These are phyloP conservation scores for Lycophotia porphyrea DNA, from an alignment of 2,888 invertebrate genomes.

Conservation along the genomic window DNA sequence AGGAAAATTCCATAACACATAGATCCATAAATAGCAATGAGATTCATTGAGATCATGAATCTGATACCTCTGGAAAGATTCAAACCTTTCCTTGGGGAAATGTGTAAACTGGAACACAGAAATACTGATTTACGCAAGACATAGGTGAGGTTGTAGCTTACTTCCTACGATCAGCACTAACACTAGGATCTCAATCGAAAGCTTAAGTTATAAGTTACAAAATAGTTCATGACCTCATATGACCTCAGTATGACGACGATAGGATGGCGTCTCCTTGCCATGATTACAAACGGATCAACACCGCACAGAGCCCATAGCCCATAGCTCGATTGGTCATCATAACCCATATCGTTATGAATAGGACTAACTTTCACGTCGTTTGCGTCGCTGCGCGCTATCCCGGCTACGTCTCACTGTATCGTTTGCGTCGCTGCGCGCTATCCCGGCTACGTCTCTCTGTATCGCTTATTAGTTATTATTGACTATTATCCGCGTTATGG, in stretches of 20 bases:
- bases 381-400: neutral
- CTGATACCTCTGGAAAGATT: neutral
- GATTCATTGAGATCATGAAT: neutral
- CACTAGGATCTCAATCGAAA: neutral
- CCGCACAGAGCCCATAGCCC: neutral
- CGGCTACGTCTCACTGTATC: conserved; percentile 11
- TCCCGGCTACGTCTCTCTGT: conserved; percentile 12
- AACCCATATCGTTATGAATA: conserved; percentile 18
- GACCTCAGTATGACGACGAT: neutral
- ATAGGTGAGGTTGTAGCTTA: neutral
- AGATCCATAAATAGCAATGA: neutral
- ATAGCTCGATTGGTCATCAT: conserved; percentile 2
- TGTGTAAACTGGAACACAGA: neutral
- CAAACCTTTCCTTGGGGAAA: neutral
- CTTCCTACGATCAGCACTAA: neutral
- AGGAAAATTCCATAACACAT: neutral
- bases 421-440: neutral
- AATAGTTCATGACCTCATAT: neutral
- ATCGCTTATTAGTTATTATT: conserved; percentile 23
- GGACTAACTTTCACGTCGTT: conserved; percentile 14
- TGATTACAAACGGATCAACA: conserved; percentile 8
- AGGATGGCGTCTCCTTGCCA: neutral
- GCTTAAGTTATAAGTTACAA: neutral
- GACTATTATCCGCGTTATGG: conserved; percentile 30
- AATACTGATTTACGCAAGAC: neutral